Percentiles rank a stretch among this genome's conserved stretches.
These are phyloP conservation scores for Tipula unca DNA, from an alignment of 2,888 invertebrate species.

Conservation along the genomic window DNA sequence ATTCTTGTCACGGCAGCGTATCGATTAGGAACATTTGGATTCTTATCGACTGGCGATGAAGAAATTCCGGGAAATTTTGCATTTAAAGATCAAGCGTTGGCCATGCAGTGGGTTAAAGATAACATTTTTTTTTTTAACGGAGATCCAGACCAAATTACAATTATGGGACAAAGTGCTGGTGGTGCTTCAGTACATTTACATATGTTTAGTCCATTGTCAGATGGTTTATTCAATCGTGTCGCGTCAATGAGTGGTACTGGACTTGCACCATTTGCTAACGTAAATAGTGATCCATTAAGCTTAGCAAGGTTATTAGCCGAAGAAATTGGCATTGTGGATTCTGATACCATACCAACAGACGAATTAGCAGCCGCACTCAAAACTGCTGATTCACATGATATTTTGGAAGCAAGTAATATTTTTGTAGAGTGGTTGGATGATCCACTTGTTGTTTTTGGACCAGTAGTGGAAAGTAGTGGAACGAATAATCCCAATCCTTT, in stretches of 20 bases:
- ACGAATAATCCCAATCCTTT: not conserved
- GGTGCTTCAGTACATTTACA: conserved; percentile 35
- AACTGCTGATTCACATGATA: not conserved
- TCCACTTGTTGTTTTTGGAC: not conserved
- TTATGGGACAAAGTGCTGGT: conserved; percentile 29
- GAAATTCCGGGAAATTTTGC: conserved; percentile 26
- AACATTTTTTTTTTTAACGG: not conserved
- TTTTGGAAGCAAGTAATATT: not conserved
- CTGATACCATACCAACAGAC: not conserved
- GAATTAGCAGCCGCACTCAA: not conserved
- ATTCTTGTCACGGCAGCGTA: conserved; percentile 45
- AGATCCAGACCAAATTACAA: not conserved
- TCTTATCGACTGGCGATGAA: conserved; percentile 34
- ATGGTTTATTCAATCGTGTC: not conserved
- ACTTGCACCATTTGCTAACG: not conserved
- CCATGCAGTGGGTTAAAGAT: not conserved
- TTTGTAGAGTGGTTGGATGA: not conserved
- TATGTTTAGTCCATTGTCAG: conserved; percentile 29
- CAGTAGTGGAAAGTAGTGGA: not conserved
- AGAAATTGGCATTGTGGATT: not conserved
- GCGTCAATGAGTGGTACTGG: conserved; percentile 27
- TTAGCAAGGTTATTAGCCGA: not conserved
- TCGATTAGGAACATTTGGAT: conserved; percentile 38
- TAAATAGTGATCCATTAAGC: not conserved
- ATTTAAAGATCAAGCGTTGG: not conserved